phyloP scores from a whole-genome alignment of 2,797 vertebrate genomes.

The Danio albolineatus region DNA sequence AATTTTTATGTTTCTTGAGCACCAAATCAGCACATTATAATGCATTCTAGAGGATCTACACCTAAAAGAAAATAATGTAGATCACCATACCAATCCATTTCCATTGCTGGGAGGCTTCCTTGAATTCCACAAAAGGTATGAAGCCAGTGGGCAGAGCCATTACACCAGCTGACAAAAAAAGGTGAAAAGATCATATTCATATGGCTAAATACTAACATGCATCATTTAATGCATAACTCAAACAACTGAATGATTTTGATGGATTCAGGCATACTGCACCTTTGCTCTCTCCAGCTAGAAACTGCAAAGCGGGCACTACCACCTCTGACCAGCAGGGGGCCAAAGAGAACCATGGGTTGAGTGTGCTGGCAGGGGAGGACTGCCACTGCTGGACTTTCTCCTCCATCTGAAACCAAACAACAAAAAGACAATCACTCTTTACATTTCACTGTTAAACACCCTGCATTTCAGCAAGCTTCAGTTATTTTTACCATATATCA shows the following conservation, averaged over 20 bases:
- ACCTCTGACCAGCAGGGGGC: constrained; percentile 94
- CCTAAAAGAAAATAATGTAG: background rate
- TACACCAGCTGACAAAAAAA: constrained; percentile 71
- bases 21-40: background rate
- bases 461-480: background rate
- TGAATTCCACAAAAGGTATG: constrained; percentile 92
- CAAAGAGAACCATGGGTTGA: constrained; percentile 92
- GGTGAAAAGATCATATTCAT: constrained; percentile 33
- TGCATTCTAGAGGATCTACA: background rate
- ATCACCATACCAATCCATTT: constrained; percentile 87
- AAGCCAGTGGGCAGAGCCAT: constrained; percentile 89
- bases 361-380: constrained; percentile 88
- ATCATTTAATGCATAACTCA: background rate
- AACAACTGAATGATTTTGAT: background rate
- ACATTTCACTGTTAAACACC: background rate
- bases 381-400: constrained; percentile 96
- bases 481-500: background rate
- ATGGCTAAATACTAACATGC: background rate
- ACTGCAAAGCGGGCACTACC: constrained; percentile 90
- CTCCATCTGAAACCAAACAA: constrained; percentile 83
- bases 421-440: background rate
- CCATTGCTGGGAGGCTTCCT: constrained; percentile 93
- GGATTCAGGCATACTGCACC: constrained; percentile 70
- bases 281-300: constrained; percentile 92
- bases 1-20: background rate